phyloP scores from a whole-genome alignment of 2,797 vertebrate species.

The Psittacula derbiana region DNA sequence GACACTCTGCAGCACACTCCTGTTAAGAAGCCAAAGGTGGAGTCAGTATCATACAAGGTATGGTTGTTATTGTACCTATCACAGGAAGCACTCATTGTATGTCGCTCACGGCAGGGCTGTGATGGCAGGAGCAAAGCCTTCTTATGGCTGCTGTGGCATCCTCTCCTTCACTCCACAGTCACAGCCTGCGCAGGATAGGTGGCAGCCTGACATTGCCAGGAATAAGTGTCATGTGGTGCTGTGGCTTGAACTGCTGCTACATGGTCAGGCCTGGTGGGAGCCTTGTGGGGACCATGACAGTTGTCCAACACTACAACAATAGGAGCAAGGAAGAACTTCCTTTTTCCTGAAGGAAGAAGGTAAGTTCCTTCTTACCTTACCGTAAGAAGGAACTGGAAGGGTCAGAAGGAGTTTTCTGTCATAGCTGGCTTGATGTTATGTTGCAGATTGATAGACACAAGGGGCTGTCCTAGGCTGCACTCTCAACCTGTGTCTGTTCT shows the following conservation, averaged over 20 bases:
- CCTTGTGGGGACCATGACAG: fast-evolving
- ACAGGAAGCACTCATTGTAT: no score
- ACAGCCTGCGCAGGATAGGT: neutral
- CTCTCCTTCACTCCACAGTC: neutral
- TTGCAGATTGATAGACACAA: neutral
- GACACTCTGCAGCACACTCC: slow-evolving; percentile 84
- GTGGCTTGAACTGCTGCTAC: neutral
- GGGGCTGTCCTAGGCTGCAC: neutral
- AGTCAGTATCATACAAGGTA: slow-evolving; percentile 86
- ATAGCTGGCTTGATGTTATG: neutral
- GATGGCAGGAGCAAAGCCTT: neutral
- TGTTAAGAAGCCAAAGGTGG: slow-evolving; percentile 88
- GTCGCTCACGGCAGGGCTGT: neutral
- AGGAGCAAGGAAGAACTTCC: neutral
- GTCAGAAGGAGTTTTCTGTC: neutral
- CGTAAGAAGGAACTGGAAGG: neutral
- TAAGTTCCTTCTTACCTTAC: neutral
- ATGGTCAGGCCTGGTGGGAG: neutral
- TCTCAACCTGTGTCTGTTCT: neutral
- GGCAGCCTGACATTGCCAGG: neutral
- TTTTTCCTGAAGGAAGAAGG: neutral
- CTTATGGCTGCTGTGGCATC: neutral
- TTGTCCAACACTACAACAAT: no score
- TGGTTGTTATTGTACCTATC: neutral
- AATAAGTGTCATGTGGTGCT: neutral